Conservation (phyloP, 2,888 invertebrate genomes). For the Drosophila bunnanda region DNA sequence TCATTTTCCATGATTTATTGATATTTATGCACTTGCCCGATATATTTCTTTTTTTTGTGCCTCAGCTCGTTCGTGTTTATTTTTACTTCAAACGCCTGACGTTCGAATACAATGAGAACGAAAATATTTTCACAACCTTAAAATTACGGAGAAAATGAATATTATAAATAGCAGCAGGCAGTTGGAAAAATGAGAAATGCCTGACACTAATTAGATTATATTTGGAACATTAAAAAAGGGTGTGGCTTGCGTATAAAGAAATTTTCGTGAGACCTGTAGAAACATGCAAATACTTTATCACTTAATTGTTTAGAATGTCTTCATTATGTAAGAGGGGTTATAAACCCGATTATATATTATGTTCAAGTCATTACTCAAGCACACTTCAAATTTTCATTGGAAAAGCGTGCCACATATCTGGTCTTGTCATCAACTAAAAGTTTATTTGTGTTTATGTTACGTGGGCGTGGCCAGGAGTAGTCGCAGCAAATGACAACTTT, state of each 20-base stretch:
- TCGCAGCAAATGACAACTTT: conserved; percentile 22
- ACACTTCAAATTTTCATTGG: neutral
- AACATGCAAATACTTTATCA: neutral
- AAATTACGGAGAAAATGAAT: conserved; percentile 21
- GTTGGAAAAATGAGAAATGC: neutral
- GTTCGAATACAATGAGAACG: conserved; percentile 30
- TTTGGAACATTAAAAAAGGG: neutral
- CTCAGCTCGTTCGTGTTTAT: conserved; percentile 57
- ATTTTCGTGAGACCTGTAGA: neutral
- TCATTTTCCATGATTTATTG: conserved; percentile 67
- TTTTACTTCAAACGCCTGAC: conserved; percentile 53
- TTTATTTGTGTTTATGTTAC: conserved; percentile 38
- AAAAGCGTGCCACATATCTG: conserved; percentile 52
- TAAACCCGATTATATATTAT: neutral
- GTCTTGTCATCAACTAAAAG: conserved; percentile 54
- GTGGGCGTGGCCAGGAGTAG: conserved; percentile 49
- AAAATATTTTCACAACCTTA: conserved; percentile 65
- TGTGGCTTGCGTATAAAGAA: neutral
- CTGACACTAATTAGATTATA: neutral
- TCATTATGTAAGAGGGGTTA: conserved; percentile 4
- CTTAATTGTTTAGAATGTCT: neutral
- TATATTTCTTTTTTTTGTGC: conserved; percentile 4
- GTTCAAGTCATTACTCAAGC: conserved; percentile 5
- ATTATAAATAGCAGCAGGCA: conserved; percentile 36
- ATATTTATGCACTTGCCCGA: conserved; percentile 66